A percentile compares a stretch with the other conserved stretches of the same genome.
These are phyloP conservation scores for Brachyptera putata DNA, from an alignment of 2,888 invertebrate genomes.

Conservation along the genomic window DNA sequence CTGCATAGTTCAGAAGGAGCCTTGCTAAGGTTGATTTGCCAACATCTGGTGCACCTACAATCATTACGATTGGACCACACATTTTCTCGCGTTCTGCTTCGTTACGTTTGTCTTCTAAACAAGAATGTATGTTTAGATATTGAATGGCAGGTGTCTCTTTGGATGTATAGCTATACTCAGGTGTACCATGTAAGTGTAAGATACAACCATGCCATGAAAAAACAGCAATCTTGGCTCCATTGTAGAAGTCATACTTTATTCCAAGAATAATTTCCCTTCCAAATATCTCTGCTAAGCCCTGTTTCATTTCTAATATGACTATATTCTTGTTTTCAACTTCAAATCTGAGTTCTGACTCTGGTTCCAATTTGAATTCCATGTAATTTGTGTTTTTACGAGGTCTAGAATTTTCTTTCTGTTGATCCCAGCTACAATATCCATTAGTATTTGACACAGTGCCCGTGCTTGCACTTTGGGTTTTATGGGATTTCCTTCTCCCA, in stretches of 20 bases:
- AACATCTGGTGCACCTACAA: neutral
- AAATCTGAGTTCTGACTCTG: neutral
- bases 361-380: neutral
- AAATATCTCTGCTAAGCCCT: constrained; percentile 1
- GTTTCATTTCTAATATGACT: neutral
- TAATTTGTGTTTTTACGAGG: no score
- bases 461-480: no score
- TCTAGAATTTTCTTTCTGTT: no score
- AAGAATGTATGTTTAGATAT: neutral
- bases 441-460: no score
- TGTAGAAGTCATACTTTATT: neutral
- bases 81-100: neutral
- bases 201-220: constrained; percentile 6
- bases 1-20: constrained; percentile 5
- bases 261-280: neutral
- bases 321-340: neutral
- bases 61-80: neutral
- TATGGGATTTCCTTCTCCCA: no score
- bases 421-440: no score
- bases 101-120: neutral
- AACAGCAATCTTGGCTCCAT: neutral
- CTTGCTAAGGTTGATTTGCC: neutral
- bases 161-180: neutral
- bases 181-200: neutral
- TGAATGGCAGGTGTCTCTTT: neutral